phyloP scores from a whole-genome alignment of 2,888 invertebrate species.

The Ochlodes sylvanus region DNA sequence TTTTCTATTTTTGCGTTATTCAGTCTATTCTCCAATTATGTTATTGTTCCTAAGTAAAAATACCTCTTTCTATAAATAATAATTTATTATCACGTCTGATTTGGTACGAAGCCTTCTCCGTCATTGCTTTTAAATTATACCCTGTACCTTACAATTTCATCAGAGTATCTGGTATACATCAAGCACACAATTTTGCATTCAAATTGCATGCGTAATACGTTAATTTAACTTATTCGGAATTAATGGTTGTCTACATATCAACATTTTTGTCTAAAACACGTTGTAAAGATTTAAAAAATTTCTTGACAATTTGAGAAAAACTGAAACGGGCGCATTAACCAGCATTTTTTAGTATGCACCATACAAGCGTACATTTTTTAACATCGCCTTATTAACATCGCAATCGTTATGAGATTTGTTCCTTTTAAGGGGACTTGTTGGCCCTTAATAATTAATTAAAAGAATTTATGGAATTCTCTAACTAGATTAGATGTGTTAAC shows the following conservation, averaged over 20 bases:
- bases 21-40: too few species aligned
- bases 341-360: background rate
- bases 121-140: background rate
- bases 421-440: constrained; percentile 16
- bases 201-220: background rate
- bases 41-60: too few species aligned
- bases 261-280: background rate
- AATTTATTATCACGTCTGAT: too few species aligned
- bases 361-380: constrained; percentile 11
- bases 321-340: background rate
- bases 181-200: background rate
- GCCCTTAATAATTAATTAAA: constrained; percentile 41
- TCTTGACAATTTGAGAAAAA: constrained; percentile 2
- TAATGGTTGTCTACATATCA: background rate
- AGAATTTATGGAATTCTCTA: constrained; percentile 39
- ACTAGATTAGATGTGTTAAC: constrained; percentile 31
- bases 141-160: too few species aligned
- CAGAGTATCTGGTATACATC: too few species aligned
- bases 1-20: too few species aligned
- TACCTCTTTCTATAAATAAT: too few species aligned
- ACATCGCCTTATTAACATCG: constrained; percentile 24
- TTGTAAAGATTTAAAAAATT: background rate
- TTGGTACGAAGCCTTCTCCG: too few species aligned
- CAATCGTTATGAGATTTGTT: constrained; percentile 22
- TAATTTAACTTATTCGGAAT: constrained; percentile 8